A percentile compares a stretch with the other conserved stretches of the same genome.
These are phyloP conservation scores for Hormaphis cornu DNA, from an alignment of 1,140 invertebrate species.

Conservation along the genomic window DNA sequence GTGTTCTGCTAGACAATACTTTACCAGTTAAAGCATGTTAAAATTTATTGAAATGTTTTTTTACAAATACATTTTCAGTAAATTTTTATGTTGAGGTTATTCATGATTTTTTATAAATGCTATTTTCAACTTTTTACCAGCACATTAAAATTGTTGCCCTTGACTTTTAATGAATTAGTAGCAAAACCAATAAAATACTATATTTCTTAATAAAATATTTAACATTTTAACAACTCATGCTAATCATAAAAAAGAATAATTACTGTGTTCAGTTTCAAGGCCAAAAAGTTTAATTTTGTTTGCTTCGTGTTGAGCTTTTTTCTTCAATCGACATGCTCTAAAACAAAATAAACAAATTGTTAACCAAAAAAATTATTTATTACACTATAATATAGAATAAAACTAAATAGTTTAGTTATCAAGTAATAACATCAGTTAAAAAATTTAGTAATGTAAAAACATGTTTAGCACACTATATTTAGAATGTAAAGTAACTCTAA, in stretches of 20 bases:
- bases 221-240: background rate
- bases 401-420: background rate
- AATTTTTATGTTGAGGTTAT: no score
- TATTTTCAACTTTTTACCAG: no score
- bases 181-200: no score
- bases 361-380: slow-evolving; percentile 18
- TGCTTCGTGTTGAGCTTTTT: slow-evolving; percentile 89
- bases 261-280: slow-evolving; percentile 87
- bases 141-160: no score
- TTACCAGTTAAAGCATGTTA: no score
- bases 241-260: slow-evolving; percentile 38
- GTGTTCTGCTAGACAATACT: no score
- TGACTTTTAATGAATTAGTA: no score
- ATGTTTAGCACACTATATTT: background rate
- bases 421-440: background rate
- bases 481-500: no score
- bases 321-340: slow-evolving; percentile 86
- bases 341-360: slow-evolving; percentile 34
- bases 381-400: background rate
- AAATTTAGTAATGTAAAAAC: background rate
- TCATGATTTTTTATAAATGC: no score
- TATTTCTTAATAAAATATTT: background rate
- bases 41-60: no score
- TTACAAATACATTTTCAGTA: no score
- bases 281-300: slow-evolving; percentile 92